Evolutionary conservation across 2,888 invertebrate species (phyloP), one percentile per base, ranked within the genome.

Genomic region (Drosophila pegasa): DNA sequence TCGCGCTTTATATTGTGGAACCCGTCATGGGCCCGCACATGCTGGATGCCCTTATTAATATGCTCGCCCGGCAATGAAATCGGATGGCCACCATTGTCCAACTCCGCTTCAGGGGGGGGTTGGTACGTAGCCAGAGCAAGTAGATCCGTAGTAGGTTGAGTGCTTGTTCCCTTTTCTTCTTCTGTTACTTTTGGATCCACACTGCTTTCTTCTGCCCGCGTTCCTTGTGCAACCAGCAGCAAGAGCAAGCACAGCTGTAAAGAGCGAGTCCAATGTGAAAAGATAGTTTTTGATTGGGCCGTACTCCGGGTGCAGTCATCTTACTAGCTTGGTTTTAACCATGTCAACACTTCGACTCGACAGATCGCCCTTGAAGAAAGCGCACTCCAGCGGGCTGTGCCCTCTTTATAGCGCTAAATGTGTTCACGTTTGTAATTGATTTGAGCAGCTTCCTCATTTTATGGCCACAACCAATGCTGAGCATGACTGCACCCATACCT

Each of bases 11-110:
- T 10, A 25, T 54, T 63, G 35, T 83, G 78, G 22, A 83, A 82
- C 8, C 84, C 81, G 51, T 83, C 71, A 33, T 81, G 81, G 0
- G 74, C 83, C 18, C 5, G 60, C 1, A 71, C 67, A 22, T 82
- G 77, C 1, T 43, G 60, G 1, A 16, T 1, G 1, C 68, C 62
- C 9, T 3, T 2, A 4, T 2, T 7, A 0, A 6, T 8, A 40
- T 37, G 29, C 0, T 9, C 27, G 2, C 38, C 45, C 14, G 80
- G 81, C 1, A 14, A 27, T 0, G 20, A 61, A 14, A 41, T 60
- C 0, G 54, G 48, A 25, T 72, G 29, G 3, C 76, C 79, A 0
- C 41, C 82, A 45, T 76, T 78, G 0, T 40, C 48, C 22, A 18
- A 2, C 1, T 1, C 5, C n/a, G 7, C 2, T 14, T 60, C 55